These are phyloP conservation scores for Lates calcarifer DNA, from an alignment of 2,113 vertebrate species.

Conservation along the genomic window DNA sequence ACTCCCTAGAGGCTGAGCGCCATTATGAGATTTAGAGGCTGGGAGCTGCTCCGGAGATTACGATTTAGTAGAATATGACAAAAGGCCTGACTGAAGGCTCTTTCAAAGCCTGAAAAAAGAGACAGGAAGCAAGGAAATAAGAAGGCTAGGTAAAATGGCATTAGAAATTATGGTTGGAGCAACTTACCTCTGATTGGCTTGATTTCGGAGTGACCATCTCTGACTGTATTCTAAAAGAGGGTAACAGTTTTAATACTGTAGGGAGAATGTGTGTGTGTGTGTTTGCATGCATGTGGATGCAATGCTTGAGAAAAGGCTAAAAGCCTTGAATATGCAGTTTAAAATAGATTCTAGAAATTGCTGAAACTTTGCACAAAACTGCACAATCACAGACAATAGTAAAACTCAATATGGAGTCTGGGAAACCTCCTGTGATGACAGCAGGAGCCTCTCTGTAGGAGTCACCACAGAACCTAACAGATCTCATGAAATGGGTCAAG, in stretches of 20 bases:
- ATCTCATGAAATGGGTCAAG: conserved; percentile 66
- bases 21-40: conserved; percentile 70
- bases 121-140: conserved; percentile 27
- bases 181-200: conserved; percentile 8
- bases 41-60: conserved; percentile 50
- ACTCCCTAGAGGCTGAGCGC: conserved; percentile 36
- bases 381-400: background rate
- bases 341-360: background rate
- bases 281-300: background rate
- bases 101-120: conserved; percentile 49
- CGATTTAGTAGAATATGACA: conserved; percentile 48
- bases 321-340: background rate
- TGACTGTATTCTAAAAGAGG: background rate
- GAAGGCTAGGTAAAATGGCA: conserved; percentile 3
- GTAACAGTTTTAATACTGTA: background rate
- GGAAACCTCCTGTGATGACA: conserved; percentile 59
- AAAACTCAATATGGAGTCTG: conserved; percentile 34
- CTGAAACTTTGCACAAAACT: background rate
- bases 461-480: conserved; percentile 58
- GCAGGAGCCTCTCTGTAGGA: conserved; percentile 50
- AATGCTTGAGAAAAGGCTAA: background rate
- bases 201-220: background rate
- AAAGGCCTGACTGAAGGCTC: conserved; percentile 43
- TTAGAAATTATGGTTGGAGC: background rate
- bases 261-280: background rate